Conservation (phyloP, 2,113 vertebrate genomes). For the Beaufortia kweichowensis region DNA sequence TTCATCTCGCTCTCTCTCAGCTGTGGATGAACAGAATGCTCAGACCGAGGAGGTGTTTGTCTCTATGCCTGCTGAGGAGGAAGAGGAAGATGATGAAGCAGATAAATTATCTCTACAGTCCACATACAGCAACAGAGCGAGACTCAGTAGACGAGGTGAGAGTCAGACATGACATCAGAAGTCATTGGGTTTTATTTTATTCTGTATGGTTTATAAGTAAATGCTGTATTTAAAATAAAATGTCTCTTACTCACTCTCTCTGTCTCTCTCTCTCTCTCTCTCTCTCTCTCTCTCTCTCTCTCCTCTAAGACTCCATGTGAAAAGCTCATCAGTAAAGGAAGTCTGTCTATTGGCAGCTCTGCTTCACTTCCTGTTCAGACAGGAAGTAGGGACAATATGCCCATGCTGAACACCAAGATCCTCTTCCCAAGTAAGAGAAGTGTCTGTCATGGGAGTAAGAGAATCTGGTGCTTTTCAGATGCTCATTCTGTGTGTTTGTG, state of each 20-base stretch:
- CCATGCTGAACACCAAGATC: conserved; percentile 88
- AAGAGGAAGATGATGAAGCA: conserved; percentile 70
- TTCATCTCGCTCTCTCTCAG: conserved; percentile 62
- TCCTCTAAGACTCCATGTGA: conserved; percentile 87
- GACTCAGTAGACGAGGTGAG: conserved; percentile 79
- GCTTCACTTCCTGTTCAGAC: conserved; percentile 86
- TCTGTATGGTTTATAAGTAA: too few relatives aligned
- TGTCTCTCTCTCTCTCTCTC: not conserved
- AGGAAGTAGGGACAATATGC: conserved; percentile 83
- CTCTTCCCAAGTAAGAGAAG: conserved; percentile 84
- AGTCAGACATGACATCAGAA: not conserved
- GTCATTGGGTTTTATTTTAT: too few relatives aligned
- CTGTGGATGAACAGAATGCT: conserved; percentile 95
- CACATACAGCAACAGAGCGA: conserved; percentile 70
- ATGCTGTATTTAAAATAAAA: too few relatives aligned
- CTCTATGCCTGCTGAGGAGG: conserved; percentile 67
- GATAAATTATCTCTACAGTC: conserved; percentile 76
- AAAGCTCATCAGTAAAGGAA: conserved; percentile 86
- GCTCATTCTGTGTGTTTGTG: conserved; percentile 29
- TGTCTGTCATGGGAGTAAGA: too few relatives aligned
- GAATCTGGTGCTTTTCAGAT: not conserved
- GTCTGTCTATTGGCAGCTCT: conserved; percentile 80
- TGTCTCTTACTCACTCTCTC: too few relatives aligned
- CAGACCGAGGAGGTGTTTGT: conserved; percentile 86
- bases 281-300: conserved; percentile 11